Evolutionary conservation across 2,888 invertebrate genomes (phyloP), one percentile per base, ranked within the genome.

Genomic region (Amorpha juglandis): DNA sequence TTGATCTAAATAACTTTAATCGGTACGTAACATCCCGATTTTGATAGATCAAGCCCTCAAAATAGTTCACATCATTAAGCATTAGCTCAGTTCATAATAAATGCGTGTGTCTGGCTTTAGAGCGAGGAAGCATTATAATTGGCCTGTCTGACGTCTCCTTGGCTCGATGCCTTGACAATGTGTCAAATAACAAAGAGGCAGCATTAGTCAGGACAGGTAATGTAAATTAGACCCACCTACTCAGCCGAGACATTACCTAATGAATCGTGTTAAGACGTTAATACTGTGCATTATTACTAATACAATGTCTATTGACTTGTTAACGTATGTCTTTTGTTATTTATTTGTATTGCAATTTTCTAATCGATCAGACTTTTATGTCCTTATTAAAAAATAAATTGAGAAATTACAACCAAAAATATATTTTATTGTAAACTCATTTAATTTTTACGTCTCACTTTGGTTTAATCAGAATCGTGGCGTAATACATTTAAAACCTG

Each of bases 141-240:
- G 77, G 75, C 77, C 65, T 74, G 76, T 84, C n/a, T n/a, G n/a
- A n/a, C n/a, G n/a, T n/a, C 80, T 83, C 85, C 84, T 88, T 87
- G 87, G 81, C 79, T 79, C 71, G 66, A 73, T 79, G 82, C 88
- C 88, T 90, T 90, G 89, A 86, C 87, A 90, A 83, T 87, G 86
- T 82, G 84, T 87, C 85, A 84, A 80, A 78, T 78, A 78, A 86
- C 84, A 86, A 88, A 87, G 84, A 82, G 76, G 74, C 68, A 72
- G 75, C 82, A 86, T 86, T 82, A 81, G 77, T 84, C 78, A 81
- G 71, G 72, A 83, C 84, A 76, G 73, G 84, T 85, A 81, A 87
- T 88, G 86, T 76, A 84, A 90, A 90, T 88, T 71, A 69, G 70
- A 75, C 69, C 79, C 82, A 78, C 90, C 89, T 80, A 89, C 88